Evolutionary conservation across 2,113 vertebrate genomes (phyloP).

Genomic region (Sterna hirundo): DNA sequence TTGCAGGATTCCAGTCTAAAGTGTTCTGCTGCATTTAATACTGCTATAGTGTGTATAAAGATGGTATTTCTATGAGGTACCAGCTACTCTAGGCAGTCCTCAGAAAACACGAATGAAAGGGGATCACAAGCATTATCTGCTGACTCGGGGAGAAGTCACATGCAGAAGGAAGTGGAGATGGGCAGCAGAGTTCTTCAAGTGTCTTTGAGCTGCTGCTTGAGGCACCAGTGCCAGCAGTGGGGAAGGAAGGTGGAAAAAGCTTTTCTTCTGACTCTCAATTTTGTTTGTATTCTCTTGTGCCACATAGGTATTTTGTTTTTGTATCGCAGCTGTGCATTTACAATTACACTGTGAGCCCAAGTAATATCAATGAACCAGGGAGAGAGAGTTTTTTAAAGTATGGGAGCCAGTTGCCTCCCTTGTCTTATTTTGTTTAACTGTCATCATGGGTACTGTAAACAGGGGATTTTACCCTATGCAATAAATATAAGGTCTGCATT

Average conservation of each 20-base stretch:
- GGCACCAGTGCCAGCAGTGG: neutral
- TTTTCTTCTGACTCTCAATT: neutral
- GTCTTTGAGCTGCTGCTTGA: neutral
- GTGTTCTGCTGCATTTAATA: neutral
- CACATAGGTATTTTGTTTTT: neutral
- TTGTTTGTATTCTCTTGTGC: neutral
- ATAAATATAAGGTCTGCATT: neutral
- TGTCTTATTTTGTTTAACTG: conserved; percentile 9
- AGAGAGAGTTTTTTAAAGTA: neutral
- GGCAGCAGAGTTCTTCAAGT: neutral
- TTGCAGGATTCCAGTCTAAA: conserved; percentile 9
- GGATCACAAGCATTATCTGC: conserved; percentile 30
- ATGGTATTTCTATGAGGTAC: neutral
- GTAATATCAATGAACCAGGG: neutral
- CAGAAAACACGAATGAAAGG: neutral
- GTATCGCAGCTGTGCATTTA: neutral
- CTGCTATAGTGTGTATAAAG: neutral
- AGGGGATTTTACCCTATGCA: neutral
- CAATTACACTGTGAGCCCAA: neutral
- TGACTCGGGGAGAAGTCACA: conserved; percentile 11
- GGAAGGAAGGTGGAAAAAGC: neutral
- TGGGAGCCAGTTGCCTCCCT: neutral
- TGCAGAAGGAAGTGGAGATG: conserved; percentile 7
- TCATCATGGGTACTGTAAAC: neutral
- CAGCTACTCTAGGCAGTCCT: neutral